Percentiles rank a stretch among this genome's conserved stretches.
Conservation (phyloP, 2,888 invertebrate genomes). For the Ormyrus pomaceus region DNA sequence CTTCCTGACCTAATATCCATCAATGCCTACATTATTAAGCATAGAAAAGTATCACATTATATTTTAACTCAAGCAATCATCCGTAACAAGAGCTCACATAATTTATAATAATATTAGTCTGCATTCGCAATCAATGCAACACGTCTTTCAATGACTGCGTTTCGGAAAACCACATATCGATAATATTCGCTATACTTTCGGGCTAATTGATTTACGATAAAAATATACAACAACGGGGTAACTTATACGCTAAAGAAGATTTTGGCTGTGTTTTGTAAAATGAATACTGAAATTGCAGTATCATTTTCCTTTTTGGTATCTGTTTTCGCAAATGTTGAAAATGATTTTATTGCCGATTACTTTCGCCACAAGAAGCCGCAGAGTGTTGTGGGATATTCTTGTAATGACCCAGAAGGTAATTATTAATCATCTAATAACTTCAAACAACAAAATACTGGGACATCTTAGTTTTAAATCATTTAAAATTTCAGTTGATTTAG, state of each 20-base stretch:
- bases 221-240: constrained; percentile 57
- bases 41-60: too few relatives aligned
- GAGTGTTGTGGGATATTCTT: constrained; percentile 25
- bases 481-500: constrained; percentile 35
- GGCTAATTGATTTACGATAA: background rate
- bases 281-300: background rate
- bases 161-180: background rate
- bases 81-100: too few relatives aligned
- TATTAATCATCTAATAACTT: background rate
- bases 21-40: too few relatives aligned
- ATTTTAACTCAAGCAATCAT: too few relatives aligned
- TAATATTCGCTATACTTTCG: background rate
- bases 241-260: constrained; percentile 24
- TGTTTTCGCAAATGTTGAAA: background rate
- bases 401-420: constrained; percentile 30
- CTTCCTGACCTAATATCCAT: too few relatives aligned
- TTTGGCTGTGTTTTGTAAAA: background rate
- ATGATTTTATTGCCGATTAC: constrained; percentile 41
- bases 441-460: background rate
- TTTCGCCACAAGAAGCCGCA: constrained; percentile 26
- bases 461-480: background rate
- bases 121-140: constrained; percentile 59
- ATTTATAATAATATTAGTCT: constrained; percentile 59
- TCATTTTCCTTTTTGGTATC: background rate
- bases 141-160: background rate